Evolutionary conservation across 2,113 vertebrate genomes (phyloP), one percentile per base, ranked within the genome.

Genomic region (Xyliphius kryptos): DNA sequence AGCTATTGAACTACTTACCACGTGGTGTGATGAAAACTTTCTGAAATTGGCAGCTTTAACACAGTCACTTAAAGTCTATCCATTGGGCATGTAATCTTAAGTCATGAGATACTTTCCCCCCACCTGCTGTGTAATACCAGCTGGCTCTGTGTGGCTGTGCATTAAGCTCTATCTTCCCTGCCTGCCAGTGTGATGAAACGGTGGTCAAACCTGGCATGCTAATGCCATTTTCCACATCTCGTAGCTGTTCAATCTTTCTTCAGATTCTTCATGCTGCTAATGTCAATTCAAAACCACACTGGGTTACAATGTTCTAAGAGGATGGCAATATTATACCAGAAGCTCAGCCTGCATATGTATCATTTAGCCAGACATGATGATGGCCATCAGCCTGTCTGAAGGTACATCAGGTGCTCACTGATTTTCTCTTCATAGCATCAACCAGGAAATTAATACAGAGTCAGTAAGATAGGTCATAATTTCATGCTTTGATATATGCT

Each of bases 251-350:
- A 59, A 43, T 63, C 72, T 60, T 61, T 40, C 54, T 43, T 63
- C 55, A 15, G 50, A 49, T 62, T 67, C 26, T 55, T 70, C 72
- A 66, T 52, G 54, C 68, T 67, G 63, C 68, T 63, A 56, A 79
- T 80, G 77, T 11, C 85, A 89, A 90, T 89, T 88, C 81, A 88
- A n/a, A 86, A 87, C 82, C 83, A 83, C 80, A 82, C 81, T 83
- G 82, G 79, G 85, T 87, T 86, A 86, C n/a, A 78, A 79, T 85
- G 84, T 38, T 19, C 41, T 47, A 55, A 58, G 17, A n/a, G n/a
- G n/a, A n/a, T n/a, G n/a, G n/a, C n/a, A n/a, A 37, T 47, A 16
- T 56, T 63, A 60, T 66, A 38, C 17, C 22, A 32, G 47, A 44
- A 47, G 57, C 60, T 51, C 19, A 47, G 50, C 59, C n/a, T n/a